phyloP scores from a whole-genome alignment of 2,113 vertebrate genomes.

The Eolophus roseicapilla region DNA sequence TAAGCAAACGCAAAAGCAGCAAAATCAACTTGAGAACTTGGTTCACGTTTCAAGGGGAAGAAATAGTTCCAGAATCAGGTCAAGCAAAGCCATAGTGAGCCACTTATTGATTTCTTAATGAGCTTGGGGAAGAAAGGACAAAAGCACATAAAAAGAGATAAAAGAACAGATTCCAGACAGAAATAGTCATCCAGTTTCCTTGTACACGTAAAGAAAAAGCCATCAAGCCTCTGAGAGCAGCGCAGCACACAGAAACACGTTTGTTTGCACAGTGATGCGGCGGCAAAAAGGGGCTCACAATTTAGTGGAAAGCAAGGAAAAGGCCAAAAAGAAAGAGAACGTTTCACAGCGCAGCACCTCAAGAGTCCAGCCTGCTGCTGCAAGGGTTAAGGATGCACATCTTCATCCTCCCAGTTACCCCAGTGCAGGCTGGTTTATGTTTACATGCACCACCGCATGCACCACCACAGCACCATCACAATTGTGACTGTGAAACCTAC shows the following conservation, averaged over 20 bases:
- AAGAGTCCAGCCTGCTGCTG: background rate
- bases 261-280: background rate
- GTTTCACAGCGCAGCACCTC: background rate
- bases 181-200: conserved; percentile 7
- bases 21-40: background rate
- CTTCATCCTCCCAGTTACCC: accelerated
- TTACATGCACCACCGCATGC: background rate
- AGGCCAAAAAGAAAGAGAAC: background rate
- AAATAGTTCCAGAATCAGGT: conserved; percentile 1
- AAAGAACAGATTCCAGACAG: conserved; percentile 16
- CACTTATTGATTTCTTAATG: conserved; percentile 37
- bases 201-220: background rate
- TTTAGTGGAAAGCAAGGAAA: background rate
- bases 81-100: conserved; percentile 15
- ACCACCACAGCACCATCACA: background rate
- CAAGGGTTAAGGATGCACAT: background rate
- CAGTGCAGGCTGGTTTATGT: accelerated
- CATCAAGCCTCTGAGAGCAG: background rate
- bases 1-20: background rate
- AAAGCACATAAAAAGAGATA: background rate
- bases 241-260: accelerated
- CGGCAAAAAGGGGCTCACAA: background rate
- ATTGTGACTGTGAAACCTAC: background rate
- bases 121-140: background rate
- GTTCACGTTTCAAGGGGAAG: background rate